Percentiles rank a stretch among this genome's conserved stretches.
phyloP scores from a whole-genome alignment of 2,113 vertebrate genomes.

The Vulpes vulpes region DNA sequence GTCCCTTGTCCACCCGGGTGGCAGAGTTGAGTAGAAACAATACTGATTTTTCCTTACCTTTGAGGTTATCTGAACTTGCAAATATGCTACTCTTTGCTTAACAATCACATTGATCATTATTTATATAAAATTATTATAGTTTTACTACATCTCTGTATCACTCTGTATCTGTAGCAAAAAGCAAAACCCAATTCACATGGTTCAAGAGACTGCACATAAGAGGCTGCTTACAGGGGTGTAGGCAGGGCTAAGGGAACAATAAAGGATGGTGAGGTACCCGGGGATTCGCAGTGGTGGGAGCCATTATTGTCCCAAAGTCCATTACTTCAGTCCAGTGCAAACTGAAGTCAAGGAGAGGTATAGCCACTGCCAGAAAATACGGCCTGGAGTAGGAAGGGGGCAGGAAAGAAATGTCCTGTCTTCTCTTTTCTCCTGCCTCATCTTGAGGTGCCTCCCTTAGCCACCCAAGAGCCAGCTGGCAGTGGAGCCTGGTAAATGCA shows the following conservation, averaged over 20 bases:
- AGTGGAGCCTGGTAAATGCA: not conserved
- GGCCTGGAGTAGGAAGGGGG: not conserved
- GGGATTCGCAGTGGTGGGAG: not conserved
- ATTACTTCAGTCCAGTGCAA: not conserved
- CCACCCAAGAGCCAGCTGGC: not conserved
- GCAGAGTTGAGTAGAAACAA: not conserved
- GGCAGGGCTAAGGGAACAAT: not conserved
- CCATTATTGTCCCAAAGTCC: not conserved
- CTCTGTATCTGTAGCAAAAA: not conserved
- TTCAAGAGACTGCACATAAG: not conserved
- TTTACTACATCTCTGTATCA: not conserved
- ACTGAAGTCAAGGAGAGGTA: not conserved
- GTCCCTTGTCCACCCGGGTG: not conserved
- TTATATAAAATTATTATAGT: not conserved
- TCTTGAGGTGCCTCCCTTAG: not conserved
- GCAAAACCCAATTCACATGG: not conserved
- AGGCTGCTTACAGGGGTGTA: not conserved
- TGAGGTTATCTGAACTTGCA: not conserved
- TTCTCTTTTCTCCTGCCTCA: not conserved
- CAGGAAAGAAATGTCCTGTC: not conserved
- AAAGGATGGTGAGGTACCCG: not conserved
- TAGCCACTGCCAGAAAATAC: not conserved
- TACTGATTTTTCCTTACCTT: not conserved
- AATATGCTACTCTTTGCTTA: slow-evolving; percentile 26
- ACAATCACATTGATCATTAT: not conserved